Evolutionary conservation across 2,797 vertebrate species (phyloP).

Genomic region (Heliangelus exortis): DNA sequence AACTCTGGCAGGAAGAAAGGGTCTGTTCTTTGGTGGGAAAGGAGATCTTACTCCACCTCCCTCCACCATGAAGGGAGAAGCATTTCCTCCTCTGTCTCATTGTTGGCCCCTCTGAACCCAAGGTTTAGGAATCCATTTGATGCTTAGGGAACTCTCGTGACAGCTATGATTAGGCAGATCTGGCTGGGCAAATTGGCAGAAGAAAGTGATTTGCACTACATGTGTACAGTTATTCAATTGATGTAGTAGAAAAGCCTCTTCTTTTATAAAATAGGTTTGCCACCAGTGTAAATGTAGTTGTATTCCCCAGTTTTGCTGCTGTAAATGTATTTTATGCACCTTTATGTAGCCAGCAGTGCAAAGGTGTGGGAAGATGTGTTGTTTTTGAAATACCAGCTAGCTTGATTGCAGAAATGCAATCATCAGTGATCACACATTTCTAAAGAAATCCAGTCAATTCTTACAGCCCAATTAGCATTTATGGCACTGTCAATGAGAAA

Average conservation of each 20-base stretch:
- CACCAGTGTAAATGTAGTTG: background rate
- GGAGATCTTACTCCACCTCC: background rate
- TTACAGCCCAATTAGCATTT: background rate
- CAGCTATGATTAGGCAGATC: background rate
- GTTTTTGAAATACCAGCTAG: background rate
- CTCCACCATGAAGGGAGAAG: background rate
- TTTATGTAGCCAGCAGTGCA: background rate
- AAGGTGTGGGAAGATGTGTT: background rate
- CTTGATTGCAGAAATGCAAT: background rate
- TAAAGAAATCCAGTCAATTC: background rate
- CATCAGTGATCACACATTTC: background rate
- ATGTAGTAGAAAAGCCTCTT: background rate
- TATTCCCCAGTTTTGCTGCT: background rate
- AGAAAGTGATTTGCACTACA: background rate
- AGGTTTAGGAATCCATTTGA: background rate
- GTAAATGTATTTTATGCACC: background rate
- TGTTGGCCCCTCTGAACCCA: background rate
- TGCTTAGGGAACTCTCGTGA: rapidly evolving
- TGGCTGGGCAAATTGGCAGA: background rate
- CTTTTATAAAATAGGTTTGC: background rate
- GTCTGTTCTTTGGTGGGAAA: background rate
- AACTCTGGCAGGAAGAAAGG: background rate
- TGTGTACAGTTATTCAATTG: background rate
- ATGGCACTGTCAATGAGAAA: background rate
- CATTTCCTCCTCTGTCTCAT: background rate